A percentile compares a stretch with the other conserved stretches of the same genome.
Conservation (phyloP, 2,797 vertebrate species). For the Heterohyrax brucei region DNA sequence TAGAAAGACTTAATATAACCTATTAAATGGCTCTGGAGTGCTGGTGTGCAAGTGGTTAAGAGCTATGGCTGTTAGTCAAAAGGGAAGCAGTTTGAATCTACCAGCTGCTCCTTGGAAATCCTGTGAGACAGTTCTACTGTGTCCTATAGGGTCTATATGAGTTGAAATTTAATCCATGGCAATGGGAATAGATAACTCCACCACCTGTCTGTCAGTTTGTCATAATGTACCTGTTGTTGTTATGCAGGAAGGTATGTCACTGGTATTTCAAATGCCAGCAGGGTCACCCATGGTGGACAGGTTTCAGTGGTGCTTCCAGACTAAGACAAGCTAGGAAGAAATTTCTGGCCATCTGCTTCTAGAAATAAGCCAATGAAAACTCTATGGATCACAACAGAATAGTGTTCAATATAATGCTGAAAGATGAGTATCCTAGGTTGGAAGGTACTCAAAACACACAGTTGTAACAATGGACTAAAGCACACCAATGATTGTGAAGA, state of each 20-base stretch:
- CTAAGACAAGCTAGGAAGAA: not conserved
- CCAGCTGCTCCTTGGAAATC: too few relatives aligned
- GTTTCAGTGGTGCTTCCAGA: not conserved
- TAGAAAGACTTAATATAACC: slow-evolving; percentile 4
- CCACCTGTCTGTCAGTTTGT: not conserved
- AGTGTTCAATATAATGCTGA: not conserved
- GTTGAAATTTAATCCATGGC: too few relatives aligned
- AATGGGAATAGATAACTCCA: not conserved
- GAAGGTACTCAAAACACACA: not conserved
- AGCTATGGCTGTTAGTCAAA: too few relatives aligned
- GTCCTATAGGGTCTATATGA: too few relatives aligned
- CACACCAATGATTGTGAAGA: not conserved
- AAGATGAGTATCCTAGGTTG: not conserved
- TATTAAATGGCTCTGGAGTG: not conserved
- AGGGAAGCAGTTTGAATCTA: too few relatives aligned
- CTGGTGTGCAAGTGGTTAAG: too few relatives aligned
- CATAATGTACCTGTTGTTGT: not conserved
- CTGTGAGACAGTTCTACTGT: too few relatives aligned
- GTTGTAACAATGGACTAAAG: not conserved
- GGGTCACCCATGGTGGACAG: not conserved
- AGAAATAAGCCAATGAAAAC: not conserved
- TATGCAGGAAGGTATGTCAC: not conserved
- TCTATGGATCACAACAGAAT: not conserved
- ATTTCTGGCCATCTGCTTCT: not conserved
- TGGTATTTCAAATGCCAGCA: not conserved